Base-by-base conservation (phyloP, 2,113 vertebrate genomes). In the Paramormyrops kingsleyae region DNA sequence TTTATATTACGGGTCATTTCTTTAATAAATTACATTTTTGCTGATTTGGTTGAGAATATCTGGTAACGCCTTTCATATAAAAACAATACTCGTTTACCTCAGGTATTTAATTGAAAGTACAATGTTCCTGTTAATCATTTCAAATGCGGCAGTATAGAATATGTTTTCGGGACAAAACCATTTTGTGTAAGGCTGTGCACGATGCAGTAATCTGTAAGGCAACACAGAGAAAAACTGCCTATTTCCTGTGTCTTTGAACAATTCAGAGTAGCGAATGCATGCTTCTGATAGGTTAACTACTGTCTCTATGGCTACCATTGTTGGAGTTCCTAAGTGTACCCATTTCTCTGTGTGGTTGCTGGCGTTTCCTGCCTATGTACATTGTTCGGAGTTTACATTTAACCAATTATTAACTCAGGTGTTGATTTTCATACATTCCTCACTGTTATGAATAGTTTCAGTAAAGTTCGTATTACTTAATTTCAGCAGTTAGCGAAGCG, bases 361-460 rank as follows among this genome's bases (percentile, higher is more conserved):
- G 89, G 88, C 85, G 70, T 91, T 96, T 96, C 96, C 96, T 96
- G 94, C 94, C 35, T 90, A 87, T 88, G 88, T 56, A 88, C 90
- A 87, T 92, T 92, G 91, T 91, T 92, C 89, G 90, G n/a, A 92
- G 66, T 91, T 83, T 62, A 44, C 83, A 77, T 88, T 88, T 83
- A 87, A 70, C 87, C 87, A 89, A 35, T 89, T 80, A 90, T 66
- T 47, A 89, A 59, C 31, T 86, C 31, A 74, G 9, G 4, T 47
- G 62, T n/a, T 31, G n/a, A 66, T 77, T 39, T 77, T 19, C 70
- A 6, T 24, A 77, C 5, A 19, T 80, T 70, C 8, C 47, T 62
- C 31, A 7, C 47, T 50, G 6, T 89, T 12, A 89, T 12, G 35
- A 35, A 19, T 17, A 87, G 21, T 21, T 17, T 35, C 9, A 42